phyloP scores from a whole-genome alignment of 2,797 vertebrate genomes.

The Hyperoplus lanceolatus region DNA sequence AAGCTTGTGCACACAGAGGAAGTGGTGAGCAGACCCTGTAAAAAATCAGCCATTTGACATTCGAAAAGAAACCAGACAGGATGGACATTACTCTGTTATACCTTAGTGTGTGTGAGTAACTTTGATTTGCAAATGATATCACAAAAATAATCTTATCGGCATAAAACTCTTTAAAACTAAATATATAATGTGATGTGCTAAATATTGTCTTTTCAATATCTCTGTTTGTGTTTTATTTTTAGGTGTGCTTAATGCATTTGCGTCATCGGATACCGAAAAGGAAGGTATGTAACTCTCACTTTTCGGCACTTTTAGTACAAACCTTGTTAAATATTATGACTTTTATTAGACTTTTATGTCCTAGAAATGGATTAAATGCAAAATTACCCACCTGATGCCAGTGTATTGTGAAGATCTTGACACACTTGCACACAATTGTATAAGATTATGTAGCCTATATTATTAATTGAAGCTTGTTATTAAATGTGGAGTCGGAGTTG shows the following conservation, averaged over 20 bases:
- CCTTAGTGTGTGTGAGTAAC: constrained; percentile 1
- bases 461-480: too few relatives aligned
- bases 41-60: background rate
- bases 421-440: too few relatives aligned
- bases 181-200: background rate
- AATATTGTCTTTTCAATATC: background rate
- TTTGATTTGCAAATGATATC: background rate
- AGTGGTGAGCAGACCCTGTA: background rate
- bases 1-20: background rate
- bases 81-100: background rate
- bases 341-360: too few relatives aligned
- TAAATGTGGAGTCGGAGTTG: too few relatives aligned
- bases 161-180: too few relatives aligned
- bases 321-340: background rate
- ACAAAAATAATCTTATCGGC: background rate
- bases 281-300: constrained; percentile 7
- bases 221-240: background rate
- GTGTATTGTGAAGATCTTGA: too few relatives aligned
- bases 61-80: background rate
- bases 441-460: too few relatives aligned
- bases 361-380: too few relatives aligned
- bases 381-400: too few relatives aligned
- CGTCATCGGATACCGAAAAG: background rate
- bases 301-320: background rate
- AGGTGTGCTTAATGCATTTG: background rate